Base-by-base conservation (phyloP, 2,113 vertebrate genomes). In the Chaetorhynchus papuensis region DNA sequence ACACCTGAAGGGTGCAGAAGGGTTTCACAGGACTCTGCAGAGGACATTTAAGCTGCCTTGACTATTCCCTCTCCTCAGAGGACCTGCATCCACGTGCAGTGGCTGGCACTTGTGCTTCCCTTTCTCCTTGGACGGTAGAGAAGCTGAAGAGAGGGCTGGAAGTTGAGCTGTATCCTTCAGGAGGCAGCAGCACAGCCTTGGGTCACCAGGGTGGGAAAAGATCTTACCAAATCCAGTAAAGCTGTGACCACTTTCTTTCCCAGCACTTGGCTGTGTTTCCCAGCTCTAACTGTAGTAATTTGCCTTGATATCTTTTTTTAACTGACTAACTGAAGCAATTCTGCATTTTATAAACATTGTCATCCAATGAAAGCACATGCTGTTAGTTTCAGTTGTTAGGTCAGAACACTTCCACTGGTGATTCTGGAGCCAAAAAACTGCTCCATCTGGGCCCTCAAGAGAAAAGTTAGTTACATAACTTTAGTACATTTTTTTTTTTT, bases 1-100 rank as follows among this genome's bases (percentile, higher is more conserved):
- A 3, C 4, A 4, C 8, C 2, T 23, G 33, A 3, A 33, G 0
- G 5, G 22, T 30, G 37, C 42, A 6, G n/a, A 21, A 53, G 30
- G 17, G 15, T 57, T 94, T 91, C 1, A 0, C n/a, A 15, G 64
- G 12, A 7, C 56, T 33, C 75, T 77, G 35, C 59, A 21, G 45
- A 45, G 47, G 39, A 31, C 8, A 0, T n/a, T 42, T 10, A 6
- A 56, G 52, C 42, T 65, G 37, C 15, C 61, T 41, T 41, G 28
- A 5, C 5, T 23, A 4, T 75, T 69, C 2, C 71, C 0, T 0
- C 70, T 83, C 13, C 64, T 84, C 70, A 11, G 2, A 78, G 47
- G 66, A 42, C 10, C 18, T 21, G 3, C 10, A 7, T 8, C 10
- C 3, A 1, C 6, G 7, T 50, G 7, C 16, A 4, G 22, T 28